Evolutionary conservation across 2,113 vertebrate species (phyloP).

Genomic region (Sminthopsis crassicaudata): DNA sequence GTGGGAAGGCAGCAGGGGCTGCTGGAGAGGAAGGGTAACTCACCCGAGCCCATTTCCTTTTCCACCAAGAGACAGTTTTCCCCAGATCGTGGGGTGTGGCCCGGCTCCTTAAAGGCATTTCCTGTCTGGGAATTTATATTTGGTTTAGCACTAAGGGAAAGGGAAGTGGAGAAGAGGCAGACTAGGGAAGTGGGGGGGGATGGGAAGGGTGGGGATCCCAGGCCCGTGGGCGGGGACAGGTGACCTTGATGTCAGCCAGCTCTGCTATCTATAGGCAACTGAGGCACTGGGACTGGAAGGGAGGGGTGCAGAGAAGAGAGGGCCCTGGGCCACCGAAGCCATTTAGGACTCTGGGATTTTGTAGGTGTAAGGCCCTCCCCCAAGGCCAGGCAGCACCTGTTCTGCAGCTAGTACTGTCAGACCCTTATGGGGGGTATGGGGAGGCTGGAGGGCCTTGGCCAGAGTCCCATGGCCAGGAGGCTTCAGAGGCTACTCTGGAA

Average conservation of each 20-base stretch:
- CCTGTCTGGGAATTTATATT: conserved; percentile 85
- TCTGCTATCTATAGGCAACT: background rate
- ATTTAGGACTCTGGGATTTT: background rate
- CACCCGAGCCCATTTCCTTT: conserved; percentile 76
- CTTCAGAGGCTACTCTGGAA: background rate
- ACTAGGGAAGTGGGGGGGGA: conserved; percentile 25
- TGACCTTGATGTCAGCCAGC: background rate
- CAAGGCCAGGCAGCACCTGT: background rate
- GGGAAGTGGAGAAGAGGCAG: conserved; percentile 63
- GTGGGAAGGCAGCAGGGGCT: rapidly evolving
- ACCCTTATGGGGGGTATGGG: background rate
- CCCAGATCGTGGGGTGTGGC: conserved; percentile 79
- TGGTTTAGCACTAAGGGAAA: conserved; percentile 77
- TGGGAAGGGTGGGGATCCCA: conserved; percentile 46
- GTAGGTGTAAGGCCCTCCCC: background rate
- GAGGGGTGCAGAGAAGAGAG: background rate
- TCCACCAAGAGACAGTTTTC: conserved; percentile 82
- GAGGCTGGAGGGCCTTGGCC: background rate
- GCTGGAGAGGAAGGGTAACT: background rate
- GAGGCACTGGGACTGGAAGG: background rate
- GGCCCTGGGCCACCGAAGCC: background rate
- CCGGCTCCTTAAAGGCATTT: conserved; percentile 85
- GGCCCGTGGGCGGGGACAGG: background rate
- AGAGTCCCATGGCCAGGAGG: background rate
- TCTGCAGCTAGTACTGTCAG: background rate